Conservation (phyloP, 2,888 invertebrate genomes). For the Epinotia nisella region DNA sequence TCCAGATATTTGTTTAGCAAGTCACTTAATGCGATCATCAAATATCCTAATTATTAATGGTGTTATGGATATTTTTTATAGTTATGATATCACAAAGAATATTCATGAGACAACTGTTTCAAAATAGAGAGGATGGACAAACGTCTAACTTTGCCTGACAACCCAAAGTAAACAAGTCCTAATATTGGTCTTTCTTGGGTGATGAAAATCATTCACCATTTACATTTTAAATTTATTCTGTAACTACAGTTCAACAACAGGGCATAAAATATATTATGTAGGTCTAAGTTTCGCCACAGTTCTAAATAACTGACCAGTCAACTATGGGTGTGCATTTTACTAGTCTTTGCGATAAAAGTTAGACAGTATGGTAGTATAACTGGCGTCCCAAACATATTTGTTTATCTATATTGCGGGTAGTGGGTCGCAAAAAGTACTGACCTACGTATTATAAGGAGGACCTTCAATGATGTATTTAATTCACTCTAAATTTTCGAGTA, state of each 20-base stretch:
- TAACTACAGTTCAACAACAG: constrained; percentile 57
- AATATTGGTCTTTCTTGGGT: background rate
- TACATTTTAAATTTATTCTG: constrained; percentile 15
- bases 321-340: constrained; percentile 56
- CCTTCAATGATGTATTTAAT: constrained; percentile 17
- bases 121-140: background rate
- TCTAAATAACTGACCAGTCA: constrained; percentile 51
- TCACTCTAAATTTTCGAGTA: constrained; percentile 22
- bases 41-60: constrained; percentile 35
- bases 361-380: constrained; percentile 13
- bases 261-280: constrained; percentile 52
- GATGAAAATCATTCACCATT: background rate
- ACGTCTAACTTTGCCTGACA: background rate
- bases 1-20: constrained; percentile 53
- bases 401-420: constrained; percentile 42
- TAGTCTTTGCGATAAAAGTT: constrained; percentile 57
- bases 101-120: constrained; percentile 1
- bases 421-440: constrained; percentile 58
- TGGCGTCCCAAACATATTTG: constrained; percentile 4
- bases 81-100: background rate
- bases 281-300: constrained; percentile 54
- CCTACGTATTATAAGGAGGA: constrained; percentile 45
- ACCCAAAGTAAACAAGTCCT: background rate
- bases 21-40: constrained; percentile 54
- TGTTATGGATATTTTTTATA: background rate